Percentiles rank a stretch among this genome's conserved stretches.
phyloP scores from a whole-genome alignment of 2,888 invertebrate genomes.

The Doris montereyensis region DNA sequence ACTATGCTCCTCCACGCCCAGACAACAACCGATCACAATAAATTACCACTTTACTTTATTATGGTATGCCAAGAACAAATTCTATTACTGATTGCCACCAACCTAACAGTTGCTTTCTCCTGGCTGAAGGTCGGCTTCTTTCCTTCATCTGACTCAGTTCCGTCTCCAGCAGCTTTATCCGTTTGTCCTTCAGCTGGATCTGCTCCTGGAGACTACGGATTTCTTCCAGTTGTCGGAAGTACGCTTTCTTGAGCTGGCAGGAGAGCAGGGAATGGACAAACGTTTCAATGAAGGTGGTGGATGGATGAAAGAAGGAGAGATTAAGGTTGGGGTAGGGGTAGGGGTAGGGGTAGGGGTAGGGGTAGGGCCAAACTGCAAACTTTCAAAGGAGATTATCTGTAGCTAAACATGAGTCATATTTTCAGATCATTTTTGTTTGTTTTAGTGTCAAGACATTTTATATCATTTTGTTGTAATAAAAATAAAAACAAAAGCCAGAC shows the following conservation, averaged over 20 bases:
- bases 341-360: background rate
- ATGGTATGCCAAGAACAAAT: too few species aligned
- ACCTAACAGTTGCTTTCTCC: conserved; percentile 50
- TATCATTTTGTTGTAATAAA: too few species aligned
- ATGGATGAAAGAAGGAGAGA: background rate
- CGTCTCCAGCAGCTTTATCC: conserved; percentile 87
- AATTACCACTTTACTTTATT: too few species aligned
- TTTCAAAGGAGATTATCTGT: too few species aligned
- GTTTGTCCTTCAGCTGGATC: conserved; percentile 83
- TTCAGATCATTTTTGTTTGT: too few species aligned
- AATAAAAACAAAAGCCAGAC: too few species aligned
- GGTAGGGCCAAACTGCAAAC: too few species aligned
- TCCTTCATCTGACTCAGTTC: conserved; percentile 70
- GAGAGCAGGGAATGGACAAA: background rate
- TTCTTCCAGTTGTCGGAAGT: conserved; percentile 85
- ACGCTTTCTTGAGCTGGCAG: conserved; percentile 82
- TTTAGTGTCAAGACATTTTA: too few species aligned
- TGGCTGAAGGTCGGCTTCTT: conserved; percentile 29
- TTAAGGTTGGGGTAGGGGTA: background rate
- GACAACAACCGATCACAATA: too few species aligned
- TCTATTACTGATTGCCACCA: too few species aligned
- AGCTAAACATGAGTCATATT: too few species aligned
- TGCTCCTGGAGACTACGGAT: conserved; percentile 84
- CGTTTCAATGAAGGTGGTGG: background rate
- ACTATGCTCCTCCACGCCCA: too few species aligned